Evolutionary conservation across 2,888 invertebrate species (phyloP), one percentile per base, ranked within the genome.

Genomic region (Chorisops tibialis): DNA sequence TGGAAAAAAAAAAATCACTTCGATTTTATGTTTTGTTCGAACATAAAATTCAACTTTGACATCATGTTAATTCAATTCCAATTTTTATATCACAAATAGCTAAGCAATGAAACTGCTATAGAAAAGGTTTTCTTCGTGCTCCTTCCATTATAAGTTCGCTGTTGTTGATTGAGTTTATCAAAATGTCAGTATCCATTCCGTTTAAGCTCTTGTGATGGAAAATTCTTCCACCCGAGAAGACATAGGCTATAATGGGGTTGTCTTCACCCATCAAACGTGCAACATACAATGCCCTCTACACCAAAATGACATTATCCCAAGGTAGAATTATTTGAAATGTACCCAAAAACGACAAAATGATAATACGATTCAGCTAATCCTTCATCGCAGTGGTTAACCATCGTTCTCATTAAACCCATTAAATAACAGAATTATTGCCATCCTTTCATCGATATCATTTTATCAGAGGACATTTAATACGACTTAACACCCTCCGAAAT

Each of bases 391-490:
- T 45, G 45, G 56, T 56, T 43, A 56, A 45, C 45, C 56, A 24
- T 18, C 18, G 45, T 56, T 24, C 45, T 49, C 60, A 60, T 61
- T 43, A 61, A 51, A 38, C 21, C 51, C 37, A 51, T 61, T 61
- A 51, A 61, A 51, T 61, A 61, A 39, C 61, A 61, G 43, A 61
- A 43, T 51, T 61, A 61, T 61, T 61, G 21, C 47, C 47, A 61
- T 61, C 61, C 49, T 45, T 45, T 61, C 22, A 43, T 30, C 24
- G 50, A 24, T 21, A 37, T 39, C 41, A 39, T 41, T 52, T 50
- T 62, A 48, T 59, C 59, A 38, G 43, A 59, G 56, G 62, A 62
- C 59, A 62, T 50, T 62, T 56, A 62, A 59, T 64, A 49, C 64
- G 38, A 59, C 59, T 64, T 54, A 64, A 61, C 59, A 60, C 58